Evolutionary conservation across 2,113 vertebrate species (phyloP).

Genomic region (Notiomystis cincta): DNA sequence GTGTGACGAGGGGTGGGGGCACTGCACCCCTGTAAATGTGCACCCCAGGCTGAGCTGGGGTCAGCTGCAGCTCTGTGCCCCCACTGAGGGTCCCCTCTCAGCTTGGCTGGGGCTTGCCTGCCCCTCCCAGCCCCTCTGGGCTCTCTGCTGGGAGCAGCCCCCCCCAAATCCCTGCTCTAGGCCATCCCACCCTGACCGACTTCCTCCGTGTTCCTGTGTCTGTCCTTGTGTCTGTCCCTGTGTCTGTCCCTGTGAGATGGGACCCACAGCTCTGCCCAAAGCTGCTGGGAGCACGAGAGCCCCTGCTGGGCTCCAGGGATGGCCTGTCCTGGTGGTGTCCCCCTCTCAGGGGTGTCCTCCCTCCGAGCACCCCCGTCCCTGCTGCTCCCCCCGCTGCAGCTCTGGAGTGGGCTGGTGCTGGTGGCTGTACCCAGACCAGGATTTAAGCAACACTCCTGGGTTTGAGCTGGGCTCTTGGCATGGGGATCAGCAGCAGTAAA

Average conservation of each 20-base stretch:
- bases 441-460: not conserved
- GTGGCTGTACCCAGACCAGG: not conserved
- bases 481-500: not conserved
- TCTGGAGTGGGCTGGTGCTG: not conserved
- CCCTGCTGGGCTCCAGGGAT: fast-evolving
- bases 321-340: not conserved
- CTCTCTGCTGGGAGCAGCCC: not conserved
- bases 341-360: not conserved
- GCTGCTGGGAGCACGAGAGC: fast-evolving
- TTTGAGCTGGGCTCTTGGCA: not conserved
- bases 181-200: fast-evolving
- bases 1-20: fast-evolving
- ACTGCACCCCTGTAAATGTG: fast-evolving
- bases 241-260: fast-evolving
- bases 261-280: fast-evolving
- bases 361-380: fast-evolving
- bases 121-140: not conserved
- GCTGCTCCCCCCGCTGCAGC: not conserved
- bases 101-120: not conserved
- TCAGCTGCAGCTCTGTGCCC: not conserved
- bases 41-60: fast-evolving
- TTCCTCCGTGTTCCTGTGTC: not conserved
- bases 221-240: fast-evolving
- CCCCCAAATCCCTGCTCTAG: not conserved
- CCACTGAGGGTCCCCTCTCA: not conserved